These are phyloP conservation scores for Helicolenus hilgendorfi DNA, from an alignment of 2,797 vertebrate species.

Conservation along the genomic window DNA sequence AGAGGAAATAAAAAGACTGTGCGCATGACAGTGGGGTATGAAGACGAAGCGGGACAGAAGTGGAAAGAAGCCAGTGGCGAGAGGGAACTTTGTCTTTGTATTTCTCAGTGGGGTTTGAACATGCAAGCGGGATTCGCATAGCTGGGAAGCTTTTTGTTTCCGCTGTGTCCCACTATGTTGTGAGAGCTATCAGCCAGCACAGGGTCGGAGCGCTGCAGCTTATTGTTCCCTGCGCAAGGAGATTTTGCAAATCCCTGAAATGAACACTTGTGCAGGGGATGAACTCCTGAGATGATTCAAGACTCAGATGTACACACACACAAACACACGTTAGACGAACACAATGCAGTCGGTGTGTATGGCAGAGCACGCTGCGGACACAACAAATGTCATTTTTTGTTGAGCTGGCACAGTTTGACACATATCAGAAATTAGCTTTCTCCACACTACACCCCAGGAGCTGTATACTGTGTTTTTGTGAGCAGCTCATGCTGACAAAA, in stretches of 20 bases:
- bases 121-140: constrained; percentile 25
- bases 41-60: neutral
- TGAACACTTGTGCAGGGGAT: constrained; percentile 58
- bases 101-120: constrained; percentile 55
- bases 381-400: constrained; percentile 49
- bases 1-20: constrained; percentile 31
- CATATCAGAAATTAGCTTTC: constrained; percentile 62
- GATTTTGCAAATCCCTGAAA: constrained; percentile 79
- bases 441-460: constrained; percentile 36
- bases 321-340: neutral
- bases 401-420: constrained; percentile 48
- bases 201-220: constrained; percentile 64
- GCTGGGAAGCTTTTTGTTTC: constrained; percentile 57
- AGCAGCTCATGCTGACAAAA: constrained; percentile 25
- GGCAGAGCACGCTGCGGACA: neutral
- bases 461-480: constrained; percentile 6
- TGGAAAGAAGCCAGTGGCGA: constrained; percentile 19
- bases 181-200: constrained; percentile 67
- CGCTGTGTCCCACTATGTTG: constrained; percentile 50
- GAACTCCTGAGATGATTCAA: constrained; percentile 33
- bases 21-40: constrained; percentile 8
- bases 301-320: constrained; percentile 23
- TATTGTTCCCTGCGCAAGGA: constrained; percentile 57
- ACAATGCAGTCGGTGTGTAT: neutral
- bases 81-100: constrained; percentile 66